Base-by-base conservation (phyloP, 2,113 vertebrate species). In the Hypomesus transpacificus region DNA sequence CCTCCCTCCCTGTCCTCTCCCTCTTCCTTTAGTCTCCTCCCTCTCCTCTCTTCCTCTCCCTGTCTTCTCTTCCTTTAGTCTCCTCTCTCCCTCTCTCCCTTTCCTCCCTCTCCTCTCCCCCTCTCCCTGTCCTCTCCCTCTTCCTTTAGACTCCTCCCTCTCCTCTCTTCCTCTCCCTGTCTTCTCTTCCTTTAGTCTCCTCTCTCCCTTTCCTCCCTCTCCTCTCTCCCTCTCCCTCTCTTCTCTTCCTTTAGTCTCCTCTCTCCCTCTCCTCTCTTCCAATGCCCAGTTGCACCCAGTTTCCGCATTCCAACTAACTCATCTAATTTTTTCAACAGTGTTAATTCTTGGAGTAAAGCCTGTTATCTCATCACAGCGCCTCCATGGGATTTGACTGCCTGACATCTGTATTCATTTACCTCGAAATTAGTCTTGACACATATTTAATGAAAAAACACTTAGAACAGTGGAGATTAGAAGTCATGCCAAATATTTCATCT, bases 301-400 rank as follows among this genome's bases (percentile, higher is more conserved):
- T 82, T 85, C 82, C 78, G 64, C 77, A 81, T 87, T 68, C 82
- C 75, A 82, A 78, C 86, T 65, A 85, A 75, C 82, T 91, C 89
- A 91, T 90, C 90, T 82, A 74, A 78, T 85, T 85, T 75, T 84
- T 78, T 72, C 89, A 87, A 82, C 86, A 83, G 85, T 74, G 71
- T 85, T 88, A 89, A 91, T 92, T 91, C 91, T 91, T 90, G 83
- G 74, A 89, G 85, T 88, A 90, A 92, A 92, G 88, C 91, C 86
- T 91, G 91, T 92, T 92, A 92, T 91, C 90, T 92, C 87, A 85
- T 91, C 87, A 89, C 90, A 85, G 79, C 78, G 84, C 84, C 69
- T 78, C 75, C 87, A 90, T 87, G 87, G 88, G 90, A 90, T 89
- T 86, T 67, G 85, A 89, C 90, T 88, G 88, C 84, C 87, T 91